These are phyloP conservation scores for Heliconius aoede DNA, from an alignment of 2,888 invertebrate genomes.

Conservation along the genomic window DNA sequence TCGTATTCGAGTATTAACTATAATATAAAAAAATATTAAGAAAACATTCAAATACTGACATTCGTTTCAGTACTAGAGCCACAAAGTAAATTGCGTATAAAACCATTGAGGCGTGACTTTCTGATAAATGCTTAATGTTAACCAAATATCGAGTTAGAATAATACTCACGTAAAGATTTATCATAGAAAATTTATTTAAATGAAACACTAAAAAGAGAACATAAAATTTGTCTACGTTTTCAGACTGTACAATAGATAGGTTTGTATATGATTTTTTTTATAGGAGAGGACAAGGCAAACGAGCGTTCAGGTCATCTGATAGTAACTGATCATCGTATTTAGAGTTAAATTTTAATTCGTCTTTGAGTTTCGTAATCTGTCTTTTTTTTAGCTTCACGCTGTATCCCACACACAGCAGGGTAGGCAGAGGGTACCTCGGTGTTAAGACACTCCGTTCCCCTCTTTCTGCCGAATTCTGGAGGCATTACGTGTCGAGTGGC, in stretches of 20 bases:
- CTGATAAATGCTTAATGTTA: constrained; percentile 35
- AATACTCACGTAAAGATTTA: constrained; percentile 22
- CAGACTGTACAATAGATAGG: not conserved
- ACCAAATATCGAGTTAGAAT: constrained; percentile 18
- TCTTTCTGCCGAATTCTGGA: no score
- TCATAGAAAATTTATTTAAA: constrained; percentile 12
- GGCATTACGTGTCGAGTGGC: no score
- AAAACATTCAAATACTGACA: not conserved
- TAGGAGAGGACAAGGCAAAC: no score
- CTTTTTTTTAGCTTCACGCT: no score
- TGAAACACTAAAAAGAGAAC: constrained; percentile 2
- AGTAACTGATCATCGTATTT: no score
- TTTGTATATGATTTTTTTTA: not conserved
- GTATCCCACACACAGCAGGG: no score
- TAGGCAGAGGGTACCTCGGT: no score
- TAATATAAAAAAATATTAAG: not conserved
- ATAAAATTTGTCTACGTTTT: constrained; percentile 1
- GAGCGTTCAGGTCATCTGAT: no score
- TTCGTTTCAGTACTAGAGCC: constrained; percentile 21
- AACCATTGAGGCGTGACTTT: constrained; percentile 35
- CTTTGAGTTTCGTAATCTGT: no score
- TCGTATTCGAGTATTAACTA: not conserved
- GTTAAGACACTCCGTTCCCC: no score
- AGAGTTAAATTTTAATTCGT: no score
- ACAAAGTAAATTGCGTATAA: constrained; percentile 19